phyloP scores from a whole-genome alignment of 2,797 vertebrate species.

The Lemur catta region DNA sequence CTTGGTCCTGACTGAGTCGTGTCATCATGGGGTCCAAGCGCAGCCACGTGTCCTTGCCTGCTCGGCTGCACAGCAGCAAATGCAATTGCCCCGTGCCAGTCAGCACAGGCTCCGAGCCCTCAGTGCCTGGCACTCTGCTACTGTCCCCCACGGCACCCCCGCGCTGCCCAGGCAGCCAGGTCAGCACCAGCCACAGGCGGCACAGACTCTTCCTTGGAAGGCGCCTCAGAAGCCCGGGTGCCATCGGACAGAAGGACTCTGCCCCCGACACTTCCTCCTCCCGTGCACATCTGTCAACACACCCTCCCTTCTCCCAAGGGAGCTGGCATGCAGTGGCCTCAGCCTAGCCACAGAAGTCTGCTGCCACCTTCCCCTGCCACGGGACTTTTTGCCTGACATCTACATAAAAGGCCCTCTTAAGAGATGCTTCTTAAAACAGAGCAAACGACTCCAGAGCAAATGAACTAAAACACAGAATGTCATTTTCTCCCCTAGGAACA shows the following conservation, averaged over 20 bases:
- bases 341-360: background rate
- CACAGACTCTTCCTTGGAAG: background rate
- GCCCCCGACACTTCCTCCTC: background rate
- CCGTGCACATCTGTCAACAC: background rate
- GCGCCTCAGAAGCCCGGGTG: rapidly evolving
- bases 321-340: background rate
- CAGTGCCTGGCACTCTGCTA: background rate
- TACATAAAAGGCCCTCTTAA: background rate
- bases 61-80: background rate
- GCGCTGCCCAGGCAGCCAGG: background rate
- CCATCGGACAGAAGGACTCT: background rate
- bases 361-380: background rate
- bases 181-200: background rate
- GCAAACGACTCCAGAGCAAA: background rate
- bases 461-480: background rate
- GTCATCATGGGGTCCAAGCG: background rate
- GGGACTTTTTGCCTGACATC: background rate
- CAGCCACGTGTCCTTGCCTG: background rate
- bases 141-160: too few species aligned
- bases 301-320: background rate
- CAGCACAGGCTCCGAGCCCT: background rate
- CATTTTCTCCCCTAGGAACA: background rate
- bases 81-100: rapidly evolving
- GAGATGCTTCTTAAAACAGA: background rate
- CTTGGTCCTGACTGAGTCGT: background rate